phyloP scores from a whole-genome alignment of 2,888 invertebrate genomes.

The Euplexia lucipara region DNA sequence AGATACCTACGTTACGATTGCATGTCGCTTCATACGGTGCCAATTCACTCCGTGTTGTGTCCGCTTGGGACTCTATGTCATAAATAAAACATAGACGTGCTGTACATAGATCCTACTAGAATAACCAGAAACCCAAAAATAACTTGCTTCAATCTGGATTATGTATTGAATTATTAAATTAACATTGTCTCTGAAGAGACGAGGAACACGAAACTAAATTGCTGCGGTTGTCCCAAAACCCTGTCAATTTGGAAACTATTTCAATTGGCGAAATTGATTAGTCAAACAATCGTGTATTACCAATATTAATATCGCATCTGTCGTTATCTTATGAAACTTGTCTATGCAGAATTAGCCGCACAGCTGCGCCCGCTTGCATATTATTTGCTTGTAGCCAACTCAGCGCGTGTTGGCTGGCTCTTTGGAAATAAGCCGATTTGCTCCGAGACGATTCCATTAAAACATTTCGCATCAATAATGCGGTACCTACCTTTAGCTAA shows the following conservation, averaged over 20 bases:
- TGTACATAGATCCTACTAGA: slow-evolving; percentile 28
- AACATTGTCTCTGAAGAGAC: slow-evolving; percentile 15
- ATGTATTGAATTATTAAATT: slow-evolving; percentile 35
- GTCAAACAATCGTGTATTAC: slow-evolving; percentile 50
- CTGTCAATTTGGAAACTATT: slow-evolving; percentile 44
- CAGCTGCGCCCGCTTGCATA: slow-evolving; percentile 71
- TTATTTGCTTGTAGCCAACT: slow-evolving; percentile 68
- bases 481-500: slow-evolving; percentile 42
- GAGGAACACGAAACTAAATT: slow-evolving; percentile 39
- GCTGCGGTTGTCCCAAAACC: slow-evolving; percentile 20
- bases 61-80: slow-evolving; percentile 44
- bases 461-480: slow-evolving; percentile 51
- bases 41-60: slow-evolving; percentile 57
- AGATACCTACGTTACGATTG: slow-evolving; percentile 62
- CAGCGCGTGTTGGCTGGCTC: slow-evolving; percentile 65
- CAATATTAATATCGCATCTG: slow-evolving; percentile 62
- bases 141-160: slow-evolving; percentile 18
- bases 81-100: slow-evolving; percentile 60
- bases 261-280: slow-evolving; percentile 39
- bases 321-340: slow-evolving; percentile 63
- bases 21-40: slow-evolving; percentile 56
- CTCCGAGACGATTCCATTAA: slow-evolving; percentile 49
- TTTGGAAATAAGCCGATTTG: slow-evolving; percentile 69
- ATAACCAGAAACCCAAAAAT: slow-evolving; percentile 26
- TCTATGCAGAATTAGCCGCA: slow-evolving; percentile 73